These are phyloP conservation scores for Tetranychus cinnabarinus DNA, from an alignment of 1,140 invertebrate genomes.

Conservation along the genomic window DNA sequence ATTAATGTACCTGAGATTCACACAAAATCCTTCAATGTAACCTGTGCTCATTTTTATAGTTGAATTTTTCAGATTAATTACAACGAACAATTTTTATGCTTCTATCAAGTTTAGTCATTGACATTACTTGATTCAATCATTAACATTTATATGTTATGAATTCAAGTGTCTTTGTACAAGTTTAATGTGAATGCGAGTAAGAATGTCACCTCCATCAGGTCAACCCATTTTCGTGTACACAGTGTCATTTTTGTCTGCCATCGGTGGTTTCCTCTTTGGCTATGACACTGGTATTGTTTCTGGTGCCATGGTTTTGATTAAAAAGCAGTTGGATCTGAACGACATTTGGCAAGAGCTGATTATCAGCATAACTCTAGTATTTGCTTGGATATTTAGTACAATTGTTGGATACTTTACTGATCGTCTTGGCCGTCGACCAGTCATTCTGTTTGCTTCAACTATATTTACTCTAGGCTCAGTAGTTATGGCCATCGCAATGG, in stretches of 20 bases:
- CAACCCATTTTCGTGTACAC: not conserved
- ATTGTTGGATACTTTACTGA: conserved; percentile 28
- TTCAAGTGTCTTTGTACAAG: no score
- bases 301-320: conserved; percentile 33
- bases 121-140: no score
- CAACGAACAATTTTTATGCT: no score
- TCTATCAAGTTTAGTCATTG: no score
- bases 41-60: no score
- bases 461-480: conserved; percentile 31
- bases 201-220: not conserved
- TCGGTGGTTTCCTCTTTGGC: conserved; percentile 39
- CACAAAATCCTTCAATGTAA: no score
- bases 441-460: conserved; percentile 30
- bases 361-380: conserved; percentile 25
- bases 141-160: no score
- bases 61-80: no score
- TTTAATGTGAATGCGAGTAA: no score
- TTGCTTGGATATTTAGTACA: conserved; percentile 29
- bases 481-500: conserved; percentile 27
- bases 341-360: conserved; percentile 29
- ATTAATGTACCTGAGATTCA: no score
- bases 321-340: conserved; percentile 23
- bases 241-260: conserved; percentile 21
- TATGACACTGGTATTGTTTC: conserved; percentile 41
- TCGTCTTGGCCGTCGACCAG: conserved; percentile 27